Evolutionary conservation across 2,888 invertebrate species (phyloP).

Genomic region (Morinoia aosen): DNA sequence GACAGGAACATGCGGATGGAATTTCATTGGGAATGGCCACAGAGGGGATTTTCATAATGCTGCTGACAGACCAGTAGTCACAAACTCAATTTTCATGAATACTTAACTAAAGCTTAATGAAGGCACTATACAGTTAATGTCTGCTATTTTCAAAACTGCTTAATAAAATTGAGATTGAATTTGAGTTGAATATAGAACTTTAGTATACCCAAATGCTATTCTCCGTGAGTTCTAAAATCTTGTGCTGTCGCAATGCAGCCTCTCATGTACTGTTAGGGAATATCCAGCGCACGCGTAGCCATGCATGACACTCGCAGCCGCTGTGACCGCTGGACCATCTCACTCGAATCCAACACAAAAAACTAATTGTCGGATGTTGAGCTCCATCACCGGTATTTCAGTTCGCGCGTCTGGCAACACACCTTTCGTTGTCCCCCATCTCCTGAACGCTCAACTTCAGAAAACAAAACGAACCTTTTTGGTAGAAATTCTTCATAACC

Average conservation of each 20-base stretch:
- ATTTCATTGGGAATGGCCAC: too few relatives aligned
- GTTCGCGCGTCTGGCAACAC: slow-evolving; percentile 12
- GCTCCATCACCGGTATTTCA: slow-evolving; percentile 29
- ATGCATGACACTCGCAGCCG: slow-evolving; percentile 7
- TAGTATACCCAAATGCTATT: too few relatives aligned
- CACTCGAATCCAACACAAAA: slow-evolving; percentile 35
- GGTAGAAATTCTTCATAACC: not conserved
- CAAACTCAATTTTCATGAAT: too few relatives aligned
- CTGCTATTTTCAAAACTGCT: too few relatives aligned
- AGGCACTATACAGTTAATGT: too few relatives aligned
- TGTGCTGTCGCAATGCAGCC: not conserved
- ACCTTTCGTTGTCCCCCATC: not conserved
- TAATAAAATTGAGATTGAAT: too few relatives aligned
- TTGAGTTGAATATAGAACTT: too few relatives aligned
- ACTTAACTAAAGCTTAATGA: too few relatives aligned
- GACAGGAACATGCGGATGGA: too few relatives aligned
- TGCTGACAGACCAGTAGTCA: too few relatives aligned
- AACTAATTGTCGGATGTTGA: slow-evolving; percentile 50
- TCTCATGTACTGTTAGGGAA: not conserved
- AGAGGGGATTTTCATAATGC: too few relatives aligned
- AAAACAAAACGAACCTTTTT: not conserved
- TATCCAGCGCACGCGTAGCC: slow-evolving; percentile 11
- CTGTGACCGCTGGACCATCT: slow-evolving; percentile 42
- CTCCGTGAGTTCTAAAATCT: not conserved
- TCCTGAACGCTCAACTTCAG: not conserved